phyloP scores from a whole-genome alignment of 1,140 invertebrate genomes.

The Bilobella aurantiaca region DNA sequence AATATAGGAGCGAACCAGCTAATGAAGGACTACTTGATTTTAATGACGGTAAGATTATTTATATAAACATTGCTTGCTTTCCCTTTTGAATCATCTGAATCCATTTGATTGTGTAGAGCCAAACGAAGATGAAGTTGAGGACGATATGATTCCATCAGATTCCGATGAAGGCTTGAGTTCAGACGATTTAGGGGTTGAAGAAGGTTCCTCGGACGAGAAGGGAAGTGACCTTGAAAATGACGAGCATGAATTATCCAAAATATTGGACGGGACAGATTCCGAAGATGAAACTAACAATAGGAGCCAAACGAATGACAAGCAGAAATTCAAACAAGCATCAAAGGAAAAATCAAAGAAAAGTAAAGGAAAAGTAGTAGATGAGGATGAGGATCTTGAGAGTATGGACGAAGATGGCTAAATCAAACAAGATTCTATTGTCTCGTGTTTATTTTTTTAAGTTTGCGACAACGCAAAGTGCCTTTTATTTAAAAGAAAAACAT shows the following conservation, averaged over 20 bases:
- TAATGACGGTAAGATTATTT: slow-evolving; percentile 35
- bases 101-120: no score
- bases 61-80: no score
- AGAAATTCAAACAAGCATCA: not conserved
- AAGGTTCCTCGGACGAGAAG: slow-evolving; percentile 22
- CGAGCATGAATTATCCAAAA: not conserved
- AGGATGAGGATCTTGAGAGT: slow-evolving; percentile 18
- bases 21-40: slow-evolving; percentile 33
- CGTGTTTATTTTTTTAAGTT: no score
- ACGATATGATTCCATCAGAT: slow-evolving; percentile 33
- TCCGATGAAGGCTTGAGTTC: slow-evolving; percentile 32
- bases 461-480: no score
- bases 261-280: slow-evolving; percentile 1
- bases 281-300: not conserved
- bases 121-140: slow-evolving; percentile 33
- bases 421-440: no score
- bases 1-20: slow-evolving; percentile 29
- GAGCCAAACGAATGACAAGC: not conserved
- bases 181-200: slow-evolving; percentile 32
- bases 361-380: slow-evolving; percentile 5
- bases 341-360: slow-evolving; percentile 15
- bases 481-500: no score
- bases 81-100: slow-evolving; percentile 32
- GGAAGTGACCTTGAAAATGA: slow-evolving; percentile 28
- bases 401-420: slow-evolving; percentile 23